Evolutionary conservation across 2,888 invertebrate species (phyloP).

Genomic region (Toxonevra muliebris): DNA sequence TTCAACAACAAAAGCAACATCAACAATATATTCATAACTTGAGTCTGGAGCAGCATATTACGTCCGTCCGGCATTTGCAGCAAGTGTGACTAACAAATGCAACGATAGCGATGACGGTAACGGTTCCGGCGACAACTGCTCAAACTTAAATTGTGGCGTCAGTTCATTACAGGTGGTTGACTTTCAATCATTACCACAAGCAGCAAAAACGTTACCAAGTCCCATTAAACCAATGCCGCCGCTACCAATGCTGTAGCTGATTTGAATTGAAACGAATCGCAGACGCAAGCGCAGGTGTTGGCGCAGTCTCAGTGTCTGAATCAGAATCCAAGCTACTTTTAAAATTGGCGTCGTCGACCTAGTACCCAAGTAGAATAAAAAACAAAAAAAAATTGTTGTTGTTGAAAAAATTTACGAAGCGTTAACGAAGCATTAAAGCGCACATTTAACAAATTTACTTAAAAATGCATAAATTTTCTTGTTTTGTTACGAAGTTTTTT

Average conservation of each 20-base stretch:
- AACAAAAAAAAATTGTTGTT: slow-evolving; percentile 21
- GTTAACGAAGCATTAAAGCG: slow-evolving; percentile 64
- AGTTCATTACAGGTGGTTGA: slow-evolving; percentile 40
- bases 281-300: slow-evolving; percentile 12
- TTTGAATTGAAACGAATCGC: slow-evolving; percentile 26
- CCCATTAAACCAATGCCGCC: background rate
- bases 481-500: background rate
- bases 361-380: background rate
- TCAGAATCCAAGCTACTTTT: background rate
- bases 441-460: slow-evolving; percentile 63
- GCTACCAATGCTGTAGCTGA: background rate
- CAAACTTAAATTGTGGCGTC: slow-evolving; percentile 37
- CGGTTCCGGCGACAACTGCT: background rate
- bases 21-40: background rate
- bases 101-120: background rate
- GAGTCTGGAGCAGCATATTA: too few species aligned
- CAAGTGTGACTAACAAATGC: slow-evolving; percentile 32
- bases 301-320: slow-evolving; percentile 7
- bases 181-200: slow-evolving; percentile 12
- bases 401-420: slow-evolving; percentile 43
- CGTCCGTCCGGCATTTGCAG: background rate
- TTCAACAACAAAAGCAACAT: background rate
- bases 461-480: slow-evolving; percentile 50
- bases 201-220: background rate
- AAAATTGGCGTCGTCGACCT: background rate